Conservation (phyloP, 2,113 vertebrate genomes). For the Opisthocomus hoazin region DNA sequence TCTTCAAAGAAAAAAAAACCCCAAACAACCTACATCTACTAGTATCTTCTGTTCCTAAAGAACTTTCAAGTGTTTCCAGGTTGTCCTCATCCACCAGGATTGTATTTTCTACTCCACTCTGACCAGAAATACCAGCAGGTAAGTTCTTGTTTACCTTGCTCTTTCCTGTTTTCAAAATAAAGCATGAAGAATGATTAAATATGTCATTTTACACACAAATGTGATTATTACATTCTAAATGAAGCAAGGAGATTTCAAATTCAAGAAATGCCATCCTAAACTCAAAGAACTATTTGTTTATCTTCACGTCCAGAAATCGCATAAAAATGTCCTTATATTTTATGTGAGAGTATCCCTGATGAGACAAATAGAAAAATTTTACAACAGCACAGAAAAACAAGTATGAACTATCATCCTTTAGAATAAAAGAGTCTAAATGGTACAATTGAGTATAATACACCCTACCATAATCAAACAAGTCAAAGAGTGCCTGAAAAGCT, state of each 20-base stretch:
- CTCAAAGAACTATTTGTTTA: not conserved
- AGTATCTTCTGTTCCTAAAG: slow-evolving; percentile 71
- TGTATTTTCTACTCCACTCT: slow-evolving; percentile 65
- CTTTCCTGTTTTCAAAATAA: slow-evolving; percentile 79
- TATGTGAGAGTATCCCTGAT: not conserved
- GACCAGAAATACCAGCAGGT: slow-evolving; percentile 69
- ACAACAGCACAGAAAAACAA: not conserved
- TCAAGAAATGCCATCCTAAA: not conserved
- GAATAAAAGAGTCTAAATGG: not conserved
- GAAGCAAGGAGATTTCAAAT: not conserved
- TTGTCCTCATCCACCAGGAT: slow-evolving; percentile 67
- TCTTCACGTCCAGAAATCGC: not conserved
- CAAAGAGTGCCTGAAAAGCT: slow-evolving; percentile 96
- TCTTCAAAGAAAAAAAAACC: not conserved
- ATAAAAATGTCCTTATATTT: not conserved
- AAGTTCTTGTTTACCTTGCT: slow-evolving; percentile 73
- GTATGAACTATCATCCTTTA: not conserved
- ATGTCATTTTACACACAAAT: not conserved
- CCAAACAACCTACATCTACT: slow-evolving; percentile 61
- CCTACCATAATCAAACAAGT: slow-evolving; percentile 93
- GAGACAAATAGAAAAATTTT: not conserved
- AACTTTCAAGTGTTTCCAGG: slow-evolving; percentile 66
- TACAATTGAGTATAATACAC: not conserved
- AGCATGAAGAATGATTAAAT: not conserved
- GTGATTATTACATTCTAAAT: not conserved